Evolutionary conservation across 2,797 vertebrate genomes (phyloP).

Genomic region (Buphagus erythrorhynchus): DNA sequence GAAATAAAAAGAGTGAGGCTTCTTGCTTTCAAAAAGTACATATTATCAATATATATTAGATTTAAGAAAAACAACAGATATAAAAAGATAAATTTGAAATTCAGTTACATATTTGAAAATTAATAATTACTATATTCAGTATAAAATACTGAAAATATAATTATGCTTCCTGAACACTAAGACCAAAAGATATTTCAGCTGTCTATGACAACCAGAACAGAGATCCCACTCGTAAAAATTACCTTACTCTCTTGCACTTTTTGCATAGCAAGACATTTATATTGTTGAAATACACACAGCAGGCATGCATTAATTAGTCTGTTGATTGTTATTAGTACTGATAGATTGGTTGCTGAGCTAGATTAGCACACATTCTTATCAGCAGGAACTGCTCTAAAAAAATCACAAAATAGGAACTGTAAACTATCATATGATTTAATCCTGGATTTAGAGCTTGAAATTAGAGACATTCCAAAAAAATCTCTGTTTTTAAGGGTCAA

Average conservation of each 20-base stretch:
- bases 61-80: background rate
- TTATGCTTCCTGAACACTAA: background rate
- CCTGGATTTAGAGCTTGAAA: background rate
- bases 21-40: background rate
- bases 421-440: background rate
- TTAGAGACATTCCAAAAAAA: background rate
- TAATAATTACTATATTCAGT: background rate
- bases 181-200: background rate
- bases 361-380: background rate
- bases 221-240: background rate
- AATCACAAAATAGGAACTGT: background rate
- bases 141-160: background rate
- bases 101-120: background rate
- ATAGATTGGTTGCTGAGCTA: conserved; percentile 19
- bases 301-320: conserved; percentile 10
- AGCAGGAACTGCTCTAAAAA: conserved; percentile 6
- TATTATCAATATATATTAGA: background rate
- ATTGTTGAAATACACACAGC: conserved; percentile 11
- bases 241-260: background rate
- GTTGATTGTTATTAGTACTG: conserved; percentile 28
- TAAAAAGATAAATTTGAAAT: background rate
- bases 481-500: background rate
- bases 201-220: background rate
- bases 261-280: background rate
- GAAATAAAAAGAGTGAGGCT: background rate